These are phyloP conservation scores for Dicentrarchus labrax DNA, from an alignment of 2,113 vertebrate species.

Conservation along the genomic window DNA sequence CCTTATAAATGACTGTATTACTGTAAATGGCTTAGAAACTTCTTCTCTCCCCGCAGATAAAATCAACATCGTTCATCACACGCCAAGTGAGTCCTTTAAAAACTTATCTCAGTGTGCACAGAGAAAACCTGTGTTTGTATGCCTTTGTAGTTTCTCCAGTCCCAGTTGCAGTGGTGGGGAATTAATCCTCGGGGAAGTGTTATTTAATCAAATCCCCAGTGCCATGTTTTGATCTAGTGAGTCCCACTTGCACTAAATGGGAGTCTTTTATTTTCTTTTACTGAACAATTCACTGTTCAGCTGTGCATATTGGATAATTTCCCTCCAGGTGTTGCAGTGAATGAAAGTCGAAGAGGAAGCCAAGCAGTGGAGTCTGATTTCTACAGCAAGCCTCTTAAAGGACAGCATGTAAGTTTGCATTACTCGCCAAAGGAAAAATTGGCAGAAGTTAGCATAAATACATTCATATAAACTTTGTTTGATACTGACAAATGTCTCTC, in stretches of 20 bases:
- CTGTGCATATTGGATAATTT: constrained; percentile 48
- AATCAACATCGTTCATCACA: constrained; percentile 83
- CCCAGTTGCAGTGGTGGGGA: constrained; percentile 38
- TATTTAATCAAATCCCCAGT: constrained; percentile 62
- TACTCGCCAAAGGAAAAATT: constrained; percentile 3
- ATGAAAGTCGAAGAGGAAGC: constrained; percentile 57
- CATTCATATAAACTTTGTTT: constrained; percentile 3
- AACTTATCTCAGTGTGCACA: constrained; percentile 20
- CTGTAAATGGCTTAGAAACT: constrained; percentile 38
- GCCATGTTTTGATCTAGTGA: constrained; percentile 52
- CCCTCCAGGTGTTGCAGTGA: constrained; percentile 59
- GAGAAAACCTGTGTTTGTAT: constrained; percentile 50
- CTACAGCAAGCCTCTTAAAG: constrained; percentile 82
- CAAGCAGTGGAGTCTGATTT: constrained; percentile 62
- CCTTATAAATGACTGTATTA: constrained; percentile 38
- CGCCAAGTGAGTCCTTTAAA: constrained; percentile 77
- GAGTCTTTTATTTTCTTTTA: constrained; percentile 51
- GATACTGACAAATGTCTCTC: background rate
- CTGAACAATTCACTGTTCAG: constrained; percentile 23
- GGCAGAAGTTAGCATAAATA: background rate
- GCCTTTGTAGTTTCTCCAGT: constrained; percentile 56
- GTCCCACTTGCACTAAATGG: constrained; percentile 54
- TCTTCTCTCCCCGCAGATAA: constrained; percentile 76
- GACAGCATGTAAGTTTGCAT: constrained; percentile 61
- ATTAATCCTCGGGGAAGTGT: constrained; percentile 62